Conservation (phyloP, 2,797 vertebrate genomes). For the Coracias cyanogaster region DNA sequence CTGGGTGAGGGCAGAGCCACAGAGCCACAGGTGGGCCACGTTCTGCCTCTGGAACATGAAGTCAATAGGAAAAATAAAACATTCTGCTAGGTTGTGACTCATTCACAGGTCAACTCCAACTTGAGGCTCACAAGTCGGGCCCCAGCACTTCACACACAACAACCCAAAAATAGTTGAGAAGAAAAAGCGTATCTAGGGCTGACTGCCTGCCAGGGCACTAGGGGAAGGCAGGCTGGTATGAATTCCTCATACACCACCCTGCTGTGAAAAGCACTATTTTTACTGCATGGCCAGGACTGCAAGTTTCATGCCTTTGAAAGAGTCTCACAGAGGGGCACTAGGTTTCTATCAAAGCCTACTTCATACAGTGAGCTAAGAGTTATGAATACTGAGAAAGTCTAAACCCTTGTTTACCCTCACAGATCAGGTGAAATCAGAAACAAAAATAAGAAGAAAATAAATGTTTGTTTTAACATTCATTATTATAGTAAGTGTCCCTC, state of each 20-base stretch:
- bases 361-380: background rate
- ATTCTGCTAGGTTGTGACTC: too few species aligned
- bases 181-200: fast-evolving
- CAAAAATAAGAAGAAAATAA: background rate
- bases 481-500: background rate
- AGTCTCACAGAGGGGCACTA: background rate
- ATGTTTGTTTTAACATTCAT: background rate
- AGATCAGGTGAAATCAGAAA: background rate
- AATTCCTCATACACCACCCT: background rate
- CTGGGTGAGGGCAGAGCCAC: too few species aligned
- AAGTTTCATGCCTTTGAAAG: background rate
- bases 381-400: background rate
- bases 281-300: background rate
- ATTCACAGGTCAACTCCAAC: too few species aligned
- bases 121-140: too few species aligned
- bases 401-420: background rate
- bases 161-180: background rate
- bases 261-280: background rate
- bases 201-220: background rate
- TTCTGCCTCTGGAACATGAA: too few species aligned
- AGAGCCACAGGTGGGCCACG: too few species aligned
- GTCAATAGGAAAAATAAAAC: too few species aligned
- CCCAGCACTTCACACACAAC: background rate
- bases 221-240: background rate
- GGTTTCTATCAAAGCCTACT: background rate